These are phyloP conservation scores for Drosophila formosana DNA, from an alignment of 2,888 invertebrate genomes.

Conservation along the genomic window DNA sequence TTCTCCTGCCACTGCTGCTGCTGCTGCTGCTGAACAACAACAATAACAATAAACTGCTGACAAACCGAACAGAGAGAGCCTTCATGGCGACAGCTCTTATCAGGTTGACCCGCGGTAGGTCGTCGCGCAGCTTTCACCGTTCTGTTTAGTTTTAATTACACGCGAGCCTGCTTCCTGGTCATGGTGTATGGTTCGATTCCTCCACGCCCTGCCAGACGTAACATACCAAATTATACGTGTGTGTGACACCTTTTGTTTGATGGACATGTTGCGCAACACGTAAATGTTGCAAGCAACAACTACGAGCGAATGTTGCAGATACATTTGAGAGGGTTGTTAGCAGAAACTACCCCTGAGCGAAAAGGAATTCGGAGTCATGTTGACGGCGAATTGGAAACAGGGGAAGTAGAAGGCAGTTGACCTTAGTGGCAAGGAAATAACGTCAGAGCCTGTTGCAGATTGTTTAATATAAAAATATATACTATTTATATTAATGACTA, in stretches of 20 bases:
- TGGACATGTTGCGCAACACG: conserved; percentile 4
- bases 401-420: background rate
- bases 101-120: conserved; percentile 39
- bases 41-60: conserved; percentile 58
- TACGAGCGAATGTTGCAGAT: conserved; percentile 12
- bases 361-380: conserved; percentile 14
- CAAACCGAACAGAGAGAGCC: conserved; percentile 37
- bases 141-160: conserved; percentile 79
- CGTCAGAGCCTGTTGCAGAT: background rate
- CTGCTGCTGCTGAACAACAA: conserved; percentile 8
- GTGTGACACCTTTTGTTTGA: conserved; percentile 3
- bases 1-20: background rate
- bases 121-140: conserved; percentile 31
- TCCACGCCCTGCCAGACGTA: background rate
- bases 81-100: conserved; percentile 55
- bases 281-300: conserved; percentile 37
- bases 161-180: conserved; percentile 65
- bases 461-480: too few relatives aligned
- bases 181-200: conserved; percentile 57
- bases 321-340: background rate
- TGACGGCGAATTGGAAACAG: conserved; percentile 13
- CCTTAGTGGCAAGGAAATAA: background rate
- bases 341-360: conserved; percentile 8
- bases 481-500: too few relatives aligned
- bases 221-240: conserved; percentile 8